Evolutionary conservation across 2,113 vertebrate species (phyloP), one percentile per base, ranked within the genome.

Genomic region (Archocentrus centrarchus): DNA sequence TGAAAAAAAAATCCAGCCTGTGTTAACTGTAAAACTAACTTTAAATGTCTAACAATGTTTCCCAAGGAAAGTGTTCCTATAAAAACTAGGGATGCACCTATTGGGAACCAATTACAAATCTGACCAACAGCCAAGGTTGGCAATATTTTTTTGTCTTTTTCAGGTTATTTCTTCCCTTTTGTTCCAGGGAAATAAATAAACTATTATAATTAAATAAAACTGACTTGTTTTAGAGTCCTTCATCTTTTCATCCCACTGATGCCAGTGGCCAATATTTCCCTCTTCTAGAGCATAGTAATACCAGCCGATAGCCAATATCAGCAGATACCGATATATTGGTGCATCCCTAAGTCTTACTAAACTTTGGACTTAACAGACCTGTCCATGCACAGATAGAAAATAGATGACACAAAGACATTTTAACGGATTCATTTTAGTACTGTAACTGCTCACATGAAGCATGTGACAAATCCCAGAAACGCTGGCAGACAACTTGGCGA

Each of bases 401-500:
- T 30, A 18, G 35, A 76, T 41, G 75, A 77, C 8, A 44, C 57
- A 30, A 60, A 77, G 75, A 77, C 53, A 57, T 44, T 39, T 41
- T 47, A 77, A 59, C 22, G 1, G 58, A 70, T 53, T 32, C 30
- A 30, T 13, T 70, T 63, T 63, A 50, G 47, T 50, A 2, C 15
- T 50, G 15, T 11, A 17, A 17, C 14, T 50, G 15, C 2, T 4
- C 14, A 50, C 5, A 17, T 11, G 47, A 15, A 50, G 15, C 47
- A 63, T 64, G 58, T 59, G 37, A 32, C 59, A 55, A 30, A 83
- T 8, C 47, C n/a, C 75, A 78, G 77, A 18, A 61, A 79, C 37
- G 60, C 61, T 58, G 53, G 76, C 44, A 7, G 44, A 39, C 20
- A 37, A 5, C 44, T 59, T 7, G 53, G 53, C 15, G 6, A 47